Evolutionary conservation across 2,113 vertebrate species (phyloP).

Genomic region (Thermophis baileyi): DNA sequence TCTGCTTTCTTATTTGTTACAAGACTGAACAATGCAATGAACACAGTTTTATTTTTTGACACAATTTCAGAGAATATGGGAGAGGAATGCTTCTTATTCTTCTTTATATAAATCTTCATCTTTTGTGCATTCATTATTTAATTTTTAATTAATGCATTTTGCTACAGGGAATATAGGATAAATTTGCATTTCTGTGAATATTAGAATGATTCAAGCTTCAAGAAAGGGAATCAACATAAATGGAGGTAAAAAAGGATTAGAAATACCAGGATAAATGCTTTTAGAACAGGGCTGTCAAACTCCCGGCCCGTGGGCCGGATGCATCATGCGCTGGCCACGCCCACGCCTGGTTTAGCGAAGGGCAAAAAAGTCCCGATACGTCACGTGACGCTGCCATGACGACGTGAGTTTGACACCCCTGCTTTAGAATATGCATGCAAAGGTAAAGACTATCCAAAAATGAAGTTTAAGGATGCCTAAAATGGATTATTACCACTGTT

Average conservation of each 20-base stretch:
- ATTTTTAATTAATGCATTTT: background rate
- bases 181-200: background rate
- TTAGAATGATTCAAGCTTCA: constrained; percentile 41
- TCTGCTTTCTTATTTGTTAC: constrained; percentile 34
- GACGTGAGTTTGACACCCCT: too few relatives aligned
- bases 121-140: background rate
- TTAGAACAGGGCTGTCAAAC: background rate
- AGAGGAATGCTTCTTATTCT: background rate
- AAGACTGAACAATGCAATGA: constrained; percentile 34
- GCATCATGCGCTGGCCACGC: too few relatives aligned
- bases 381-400: too few relatives aligned
- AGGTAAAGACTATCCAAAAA: background rate
- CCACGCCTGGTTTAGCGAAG: too few relatives aligned
- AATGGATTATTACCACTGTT: background rate
- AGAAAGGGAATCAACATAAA: background rate
- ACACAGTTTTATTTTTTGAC: background rate
- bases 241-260: background rate
- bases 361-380: too few relatives aligned
- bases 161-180: background rate
- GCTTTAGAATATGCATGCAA: background rate
- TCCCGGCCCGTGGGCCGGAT: too few relatives aligned
- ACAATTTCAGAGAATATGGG: background rate
- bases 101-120: background rate
- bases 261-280: background rate
- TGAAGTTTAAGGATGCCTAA: background rate